Evolutionary conservation across 1,140 invertebrate genomes (phyloP), one percentile per base, ranked within the genome.

Genomic region (Orius insidiosus): DNA sequence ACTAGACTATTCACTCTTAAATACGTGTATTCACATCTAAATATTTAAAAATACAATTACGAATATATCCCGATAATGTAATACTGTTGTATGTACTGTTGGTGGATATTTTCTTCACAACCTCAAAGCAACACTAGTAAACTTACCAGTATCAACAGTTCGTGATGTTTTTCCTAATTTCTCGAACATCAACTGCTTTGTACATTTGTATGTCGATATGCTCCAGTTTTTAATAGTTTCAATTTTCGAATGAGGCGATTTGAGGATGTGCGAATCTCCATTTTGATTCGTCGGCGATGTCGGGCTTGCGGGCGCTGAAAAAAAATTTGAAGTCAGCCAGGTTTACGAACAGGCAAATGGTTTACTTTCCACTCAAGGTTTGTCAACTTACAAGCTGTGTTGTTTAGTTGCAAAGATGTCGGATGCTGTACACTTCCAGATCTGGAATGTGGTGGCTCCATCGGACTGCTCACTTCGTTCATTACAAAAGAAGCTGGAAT

Each of bases 151-250:
- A 65, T 94, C 87, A 46, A 89, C 79, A 31, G 90, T 95, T 49
- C 86, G 70, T 10, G 86, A 86, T 33, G 84, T 80, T 68, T 94
- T 94, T 2, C 92, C 92, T 37, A 96, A 67, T 65, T 88, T 92
- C 62, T 96, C 90, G 57, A 90, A 86, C 63, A 97, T 78, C 36
- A 93, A 69, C 62, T 97, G 92, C 54, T 85, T 85, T 0, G 90
- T 95, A 60, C 89, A 96, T 64, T 96, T 96, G 60, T 93, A 96
- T 1, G 92, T 95, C 46, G 89, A 93, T 58, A 95, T 85, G 57
- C 88, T 87, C 93, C 93, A 97, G 58, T 86, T 88, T 61, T 86
- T 88, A 34, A 96, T 68, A 32, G 79, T 78, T 61, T 95, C 90
- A 59, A 96, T 84, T 65, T 77, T 82, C 53, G 72, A 85, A 52